Percentiles rank a stretch among this genome's conserved stretches.
Conservation (phyloP, 2,888 invertebrate species). For the Andrena bicolor region DNA sequence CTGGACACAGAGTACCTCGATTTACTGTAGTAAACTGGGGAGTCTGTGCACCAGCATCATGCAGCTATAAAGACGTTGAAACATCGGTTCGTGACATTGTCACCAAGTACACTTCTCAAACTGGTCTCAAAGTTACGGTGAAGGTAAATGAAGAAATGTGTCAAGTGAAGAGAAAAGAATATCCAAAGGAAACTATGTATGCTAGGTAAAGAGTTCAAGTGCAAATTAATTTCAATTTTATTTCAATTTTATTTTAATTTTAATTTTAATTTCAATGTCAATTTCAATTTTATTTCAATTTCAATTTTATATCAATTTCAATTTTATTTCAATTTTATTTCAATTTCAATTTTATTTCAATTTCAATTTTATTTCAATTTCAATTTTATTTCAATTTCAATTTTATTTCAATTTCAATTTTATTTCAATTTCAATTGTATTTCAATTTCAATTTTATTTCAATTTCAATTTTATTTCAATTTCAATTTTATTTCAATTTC, state of each 20-base stretch:
- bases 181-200: conserved; percentile 85
- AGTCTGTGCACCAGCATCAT: conserved; percentile 89
- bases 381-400: background rate
- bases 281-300: too few relatives aligned
- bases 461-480: too few relatives aligned
- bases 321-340: background rate
- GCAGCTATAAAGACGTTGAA: conserved; percentile 87
- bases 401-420: too few relatives aligned
- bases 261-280: too few relatives aligned
- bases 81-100: conserved; percentile 86
- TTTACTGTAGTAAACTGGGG: conserved; percentile 90
- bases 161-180: conserved; percentile 84
- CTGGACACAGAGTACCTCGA: conserved; percentile 90
- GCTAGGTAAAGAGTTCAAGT: conserved; percentile 83
- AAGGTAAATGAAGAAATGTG: conserved; percentile 89
- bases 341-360: background rate
- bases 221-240: background rate
- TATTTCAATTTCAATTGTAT: too few relatives aligned
- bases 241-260: too few relatives aligned
- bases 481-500: too few relatives aligned
- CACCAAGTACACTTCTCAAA: conserved; percentile 85
- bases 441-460: background rate
- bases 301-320: too few relatives aligned
- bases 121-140: conserved; percentile 87
- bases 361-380: background rate